A percentile compares a stretch with the other conserved stretches of the same genome.
These are phyloP conservation scores for Bothrops jararaca DNA, from an alignment of 2,113 vertebrate genomes.

Conservation along the genomic window DNA sequence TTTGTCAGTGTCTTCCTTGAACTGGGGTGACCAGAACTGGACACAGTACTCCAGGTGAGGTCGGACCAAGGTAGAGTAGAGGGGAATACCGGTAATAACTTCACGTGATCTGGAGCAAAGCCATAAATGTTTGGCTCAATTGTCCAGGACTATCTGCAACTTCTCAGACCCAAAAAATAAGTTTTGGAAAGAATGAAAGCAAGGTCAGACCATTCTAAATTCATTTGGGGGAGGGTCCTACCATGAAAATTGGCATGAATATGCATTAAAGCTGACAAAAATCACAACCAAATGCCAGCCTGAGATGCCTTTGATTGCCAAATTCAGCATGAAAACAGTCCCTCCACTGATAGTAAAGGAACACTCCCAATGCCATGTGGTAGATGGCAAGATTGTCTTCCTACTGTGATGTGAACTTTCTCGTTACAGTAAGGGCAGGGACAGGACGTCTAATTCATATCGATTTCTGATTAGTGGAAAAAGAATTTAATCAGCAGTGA, in stretches of 20 bases:
- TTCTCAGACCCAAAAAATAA: not conserved
- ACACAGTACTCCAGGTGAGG: too few species aligned
- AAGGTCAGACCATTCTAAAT: not conserved
- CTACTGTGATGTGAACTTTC: constrained; percentile 14
- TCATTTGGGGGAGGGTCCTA: constrained; percentile 29
- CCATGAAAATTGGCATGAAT: not conserved
- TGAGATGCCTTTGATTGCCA: constrained; percentile 5
- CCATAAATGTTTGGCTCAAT: too few species aligned
- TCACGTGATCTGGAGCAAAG: too few species aligned
- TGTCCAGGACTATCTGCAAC: not conserved
- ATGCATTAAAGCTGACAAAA: constrained; percentile 8
- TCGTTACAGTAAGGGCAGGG: not conserved
- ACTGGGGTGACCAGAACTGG: too few species aligned
- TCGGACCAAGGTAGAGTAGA: too few species aligned
- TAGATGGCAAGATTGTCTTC: not conserved
- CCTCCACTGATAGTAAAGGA: not conserved
- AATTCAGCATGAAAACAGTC: constrained; percentile 15
- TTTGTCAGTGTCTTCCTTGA: too few species aligned
- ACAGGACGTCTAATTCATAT: not conserved
- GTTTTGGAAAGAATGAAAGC: constrained; percentile 8
- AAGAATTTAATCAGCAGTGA: constrained; percentile 1
- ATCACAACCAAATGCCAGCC: not conserved
- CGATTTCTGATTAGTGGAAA: not conserved
- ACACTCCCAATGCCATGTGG: not conserved
- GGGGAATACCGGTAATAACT: too few species aligned